These are phyloP conservation scores for Bombus impatiens DNA, from an alignment of 1,140 invertebrate species.

Conservation along the genomic window DNA sequence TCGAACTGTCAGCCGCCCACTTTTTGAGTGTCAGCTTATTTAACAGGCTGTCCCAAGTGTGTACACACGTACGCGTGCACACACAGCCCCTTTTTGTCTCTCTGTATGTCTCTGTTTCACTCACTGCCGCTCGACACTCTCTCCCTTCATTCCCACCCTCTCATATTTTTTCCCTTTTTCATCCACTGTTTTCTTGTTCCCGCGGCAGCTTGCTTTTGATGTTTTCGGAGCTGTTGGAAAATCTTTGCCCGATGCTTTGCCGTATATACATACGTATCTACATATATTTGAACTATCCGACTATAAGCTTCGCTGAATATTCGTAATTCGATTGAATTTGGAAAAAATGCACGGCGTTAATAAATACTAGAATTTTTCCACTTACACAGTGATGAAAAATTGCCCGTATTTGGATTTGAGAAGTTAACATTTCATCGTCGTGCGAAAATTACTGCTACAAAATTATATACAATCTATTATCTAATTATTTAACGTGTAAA, in stretches of 20 bases:
- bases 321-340: slow-evolving; percentile 11
- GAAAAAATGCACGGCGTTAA: neutral
- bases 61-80: slow-evolving; percentile 26
- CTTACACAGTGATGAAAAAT: neutral
- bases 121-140: neutral
- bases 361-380: neutral
- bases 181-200: slow-evolving; percentile 23
- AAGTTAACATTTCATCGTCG: no score
- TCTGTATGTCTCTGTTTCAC: slow-evolving; percentile 14
- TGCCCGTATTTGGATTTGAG: no score
- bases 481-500: no score
- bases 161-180: slow-evolving; percentile 31
- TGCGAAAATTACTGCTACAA: no score
- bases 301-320: neutral
- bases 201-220: slow-evolving; percentile 30
- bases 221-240: slow-evolving; percentile 40
- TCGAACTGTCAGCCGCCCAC: slow-evolving; percentile 62
- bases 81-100: slow-evolving; percentile 53
- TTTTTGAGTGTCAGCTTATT: slow-evolving; percentile 69
- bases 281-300: slow-evolving; percentile 5
- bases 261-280: neutral
- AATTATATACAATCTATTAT: no score
- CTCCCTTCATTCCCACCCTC: neutral
- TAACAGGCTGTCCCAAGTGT: slow-evolving; percentile 53
- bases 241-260: slow-evolving; percentile 13